Evolutionary conservation across 2,113 vertebrate genomes (phyloP).

Genomic region (Calidris pugnax): DNA sequence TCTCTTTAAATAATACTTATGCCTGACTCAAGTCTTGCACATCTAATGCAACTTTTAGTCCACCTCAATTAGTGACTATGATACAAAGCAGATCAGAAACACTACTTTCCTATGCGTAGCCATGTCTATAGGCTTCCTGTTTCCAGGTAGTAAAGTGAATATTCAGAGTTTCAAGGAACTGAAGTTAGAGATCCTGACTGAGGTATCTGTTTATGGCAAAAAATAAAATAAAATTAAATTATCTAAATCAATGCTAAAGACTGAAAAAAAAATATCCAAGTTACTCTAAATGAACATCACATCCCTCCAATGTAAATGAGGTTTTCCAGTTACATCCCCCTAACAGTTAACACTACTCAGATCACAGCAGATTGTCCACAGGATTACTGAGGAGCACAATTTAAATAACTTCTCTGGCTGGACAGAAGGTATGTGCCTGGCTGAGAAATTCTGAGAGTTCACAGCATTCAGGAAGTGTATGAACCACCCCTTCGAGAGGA

Average conservation of each 20-base stretch:
- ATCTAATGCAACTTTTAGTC: neutral
- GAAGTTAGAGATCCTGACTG: conserved; percentile 48
- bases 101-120: neutral
- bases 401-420: neutral
- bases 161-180: neutral
- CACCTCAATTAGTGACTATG: neutral
- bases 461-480: neutral
- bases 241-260: neutral
- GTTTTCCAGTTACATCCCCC: conserved; percentile 34
- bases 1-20: neutral
- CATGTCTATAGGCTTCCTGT: neutral
- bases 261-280: neutral
- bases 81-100: conserved; percentile 7
- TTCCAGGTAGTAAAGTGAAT: neutral
- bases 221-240: neutral
- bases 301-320: neutral
- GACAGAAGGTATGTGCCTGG: neutral
- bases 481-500: neutral
- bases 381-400: neutral
- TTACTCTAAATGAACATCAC: neutral
- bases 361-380: neutral
- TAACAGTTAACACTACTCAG: neutral
- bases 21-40: conserved; percentile 24
- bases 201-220: conserved; percentile 51
- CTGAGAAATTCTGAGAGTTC: neutral